Base-by-base conservation (phyloP, 2,797 vertebrate genomes). In the Neosilurus hyrtlii region DNA sequence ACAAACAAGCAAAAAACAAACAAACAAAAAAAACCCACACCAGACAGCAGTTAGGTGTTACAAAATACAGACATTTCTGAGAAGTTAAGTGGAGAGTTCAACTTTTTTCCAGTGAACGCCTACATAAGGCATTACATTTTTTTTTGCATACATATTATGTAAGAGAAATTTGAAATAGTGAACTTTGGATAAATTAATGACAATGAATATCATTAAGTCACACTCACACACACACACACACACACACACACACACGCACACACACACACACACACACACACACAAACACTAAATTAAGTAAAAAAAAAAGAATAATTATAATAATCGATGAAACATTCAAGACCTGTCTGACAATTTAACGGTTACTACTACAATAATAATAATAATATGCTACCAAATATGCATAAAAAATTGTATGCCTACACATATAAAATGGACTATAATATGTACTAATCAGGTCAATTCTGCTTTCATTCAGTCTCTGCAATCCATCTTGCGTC, bases 401-500 rank as follows among this genome's bases (percentile, higher is more conserved):
- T 49, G 22, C 3, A 57, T 62, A 66, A 78, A 52, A 35, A 66
- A 18, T 18, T 10, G 16, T 72, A 37, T 24, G 54, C 54, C 73
- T 12, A 35, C n/a, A 15, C 70, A 12, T 75, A 22, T 63, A 37
- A 75, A 54, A 54, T 3, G 8, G 56, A 75, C 74, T n/a, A n/a
- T 5, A 1, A 16, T 51, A 61, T 49, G 22, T 26, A 49, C 24
- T 65, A 7, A 51, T 63, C 3, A 26, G 43, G 18, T 15, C 56
- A 75, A 4, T 12, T 59, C 10, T 30, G 22, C 3, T n/a, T 22
- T 9, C 30, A 35, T 59, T 85, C 73, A 81, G 61, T 76, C 30
- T 59, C 0, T 2, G 30, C 80, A 85, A 15, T 86, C 85, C 52
- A 84, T 20, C 67, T 81, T 80, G 77, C 89, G 89, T 24, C 88